These are phyloP conservation scores for Melanocharis versteri DNA, from an alignment of 2,113 vertebrate species.

Conservation along the genomic window DNA sequence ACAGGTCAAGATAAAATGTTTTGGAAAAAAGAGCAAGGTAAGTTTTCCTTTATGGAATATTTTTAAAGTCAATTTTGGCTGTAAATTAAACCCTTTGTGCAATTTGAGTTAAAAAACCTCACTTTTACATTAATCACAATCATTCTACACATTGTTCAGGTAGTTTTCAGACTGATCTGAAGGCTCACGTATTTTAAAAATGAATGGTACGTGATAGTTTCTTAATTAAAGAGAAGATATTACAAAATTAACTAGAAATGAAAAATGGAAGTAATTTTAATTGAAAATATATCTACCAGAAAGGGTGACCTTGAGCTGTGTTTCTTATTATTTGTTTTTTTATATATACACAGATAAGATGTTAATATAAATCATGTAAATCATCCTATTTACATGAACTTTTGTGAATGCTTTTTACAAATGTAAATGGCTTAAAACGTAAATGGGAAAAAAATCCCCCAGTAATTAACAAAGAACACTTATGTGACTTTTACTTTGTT, in stretches of 20 bases:
- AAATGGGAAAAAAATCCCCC: background rate
- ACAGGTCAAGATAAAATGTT: conserved; percentile 43
- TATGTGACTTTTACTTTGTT: background rate
- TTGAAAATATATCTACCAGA: background rate
- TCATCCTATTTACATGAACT: background rate
- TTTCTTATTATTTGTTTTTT: background rate
- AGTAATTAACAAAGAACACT: background rate
- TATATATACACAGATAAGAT: background rate
- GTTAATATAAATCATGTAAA: background rate
- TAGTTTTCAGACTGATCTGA: background rate
- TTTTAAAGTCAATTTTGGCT: background rate
- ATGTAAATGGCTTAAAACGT: background rate
- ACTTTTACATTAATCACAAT: background rate
- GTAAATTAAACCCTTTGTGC: background rate
- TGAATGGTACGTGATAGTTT: background rate
- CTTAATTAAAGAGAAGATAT: background rate
- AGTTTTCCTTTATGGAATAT: background rate
- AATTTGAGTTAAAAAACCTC: background rate
- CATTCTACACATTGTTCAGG: background rate
- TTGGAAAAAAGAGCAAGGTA: background rate
- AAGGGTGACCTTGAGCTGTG: background rate
- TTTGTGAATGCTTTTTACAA: background rate
- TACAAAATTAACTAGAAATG: background rate
- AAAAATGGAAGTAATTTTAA: background rate
- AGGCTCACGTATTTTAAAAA: background rate